Base-by-base conservation (phyloP, 2,888 invertebrate species). In the Incurvaria masculella region DNA sequence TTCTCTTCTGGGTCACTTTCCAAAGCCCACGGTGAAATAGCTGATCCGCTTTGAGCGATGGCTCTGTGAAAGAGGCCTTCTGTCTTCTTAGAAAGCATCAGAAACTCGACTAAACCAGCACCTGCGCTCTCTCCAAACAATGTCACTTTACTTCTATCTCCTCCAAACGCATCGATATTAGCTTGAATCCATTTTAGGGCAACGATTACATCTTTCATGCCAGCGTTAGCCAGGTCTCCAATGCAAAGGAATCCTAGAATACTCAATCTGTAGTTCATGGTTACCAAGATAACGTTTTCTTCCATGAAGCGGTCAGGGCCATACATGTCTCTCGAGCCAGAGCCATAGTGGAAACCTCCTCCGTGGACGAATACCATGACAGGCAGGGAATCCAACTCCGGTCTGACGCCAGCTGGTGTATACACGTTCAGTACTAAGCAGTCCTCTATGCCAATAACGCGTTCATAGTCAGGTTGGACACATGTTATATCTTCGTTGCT, bases 401-500 rank as follows among this genome's bases (percentile, higher is more conserved):
- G 3, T 14, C 33, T 33, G 33, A 4, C 14, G 33, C 14, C 50
- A 42, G 59, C 60, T 1, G 73, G 72, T 6, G 62, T 55, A 58
- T 76, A 79, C 38, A 80, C 66, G 55, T 78, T 80, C 21, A 74
- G 53, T 38, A 72, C 71, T 42, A 78, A 60, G 53, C 79, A 79
- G 63, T 73, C 69, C 53, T 73, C 72, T 38, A 64, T 64, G 3
- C 72, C 73, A 10, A 49, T 39, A 5, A 42, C 42, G n/a, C n/a
- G 4, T 41, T 18, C 20, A n/a, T n/a, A n/a, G 16, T 27, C 16
- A 19, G 33, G 14, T 18, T n/a, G n/a, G n/a, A n/a, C n/a, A 42
- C 47, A 47, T 2, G 10, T 10, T 33, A 19, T 42, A 3, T 11
- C 11, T n/a, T 6, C 8, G 3, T 3, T n/a, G 33, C 14, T 33